Base-by-base conservation (phyloP, 2,113 vertebrate species). In the Actenoides lindsayi region DNA sequence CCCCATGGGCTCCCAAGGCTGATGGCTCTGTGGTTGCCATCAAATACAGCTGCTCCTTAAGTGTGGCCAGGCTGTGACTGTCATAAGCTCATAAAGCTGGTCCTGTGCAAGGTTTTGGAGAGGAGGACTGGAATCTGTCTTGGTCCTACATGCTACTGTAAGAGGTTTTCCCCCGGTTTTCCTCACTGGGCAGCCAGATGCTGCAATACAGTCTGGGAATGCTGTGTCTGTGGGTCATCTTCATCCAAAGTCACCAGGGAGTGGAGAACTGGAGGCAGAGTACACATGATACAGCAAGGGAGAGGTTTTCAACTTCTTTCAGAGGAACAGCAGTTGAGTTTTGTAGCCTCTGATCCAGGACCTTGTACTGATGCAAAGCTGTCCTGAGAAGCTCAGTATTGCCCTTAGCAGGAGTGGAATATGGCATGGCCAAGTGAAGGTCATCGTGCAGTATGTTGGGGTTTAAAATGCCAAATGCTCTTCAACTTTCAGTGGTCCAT, bases 61-160 rank as follows among this genome's bases (percentile, higher is more conserved):
- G 56, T 0, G 0, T 50, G 51, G 27, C 62, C 35, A 37, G 62
- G 19, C 19, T 90, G 51, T 0, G 5, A 0, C 35, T 39, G n/a
- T 42, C 37, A 15, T 30, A 41, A 78, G 60, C n/a, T 91, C 5
- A 4, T 2, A 15, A 37, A 11, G 41, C 6, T 39, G 35, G 17
- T 42, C 13, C 41, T 75, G 6, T 57, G 46, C 60, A 63, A 54
- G 54, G 16, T 31, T 68, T 79, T 60, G 63, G 46, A 89, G 87
- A 53, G 65, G 59, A 93, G 46, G 30, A 50, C 48, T 63, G 48
- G 9, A 54, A 24, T 42, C 39, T 13, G 6, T 57, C 17, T 68
- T 90, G 63, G 24, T 16, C 23, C 8, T 73, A 20, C 5, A 14
- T 7, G 2, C 16, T 24, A 6, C 23, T 7, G 1, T 50, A 30